These are phyloP conservation scores for Cololabis saira DNA, from an alignment of 2,113 vertebrate species.

Conservation along the genomic window DNA sequence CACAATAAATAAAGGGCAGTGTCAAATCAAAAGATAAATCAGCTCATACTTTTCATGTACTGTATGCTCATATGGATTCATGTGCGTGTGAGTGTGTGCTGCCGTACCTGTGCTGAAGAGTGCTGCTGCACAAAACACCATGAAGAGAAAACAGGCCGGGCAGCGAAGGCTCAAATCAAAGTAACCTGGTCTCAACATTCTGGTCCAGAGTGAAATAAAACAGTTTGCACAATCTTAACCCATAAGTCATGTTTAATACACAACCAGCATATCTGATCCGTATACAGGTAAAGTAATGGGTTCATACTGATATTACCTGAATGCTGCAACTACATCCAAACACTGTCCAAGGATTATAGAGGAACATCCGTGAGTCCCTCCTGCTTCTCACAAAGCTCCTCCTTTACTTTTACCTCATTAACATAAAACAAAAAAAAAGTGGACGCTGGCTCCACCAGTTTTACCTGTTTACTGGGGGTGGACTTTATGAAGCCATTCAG, in stretches of 20 bases:
- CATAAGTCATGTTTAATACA: neutral
- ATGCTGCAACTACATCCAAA: constrained; percentile 24
- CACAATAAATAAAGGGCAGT: neutral
- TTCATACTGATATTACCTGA: constrained; percentile 31
- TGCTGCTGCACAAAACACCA: constrained; percentile 23
- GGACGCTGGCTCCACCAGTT: constrained; percentile 29
- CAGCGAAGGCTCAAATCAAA: neutral
- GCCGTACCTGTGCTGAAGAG: constrained; percentile 53
- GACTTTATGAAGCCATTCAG: constrained; percentile 1
- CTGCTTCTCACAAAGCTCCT: constrained; percentile 5
- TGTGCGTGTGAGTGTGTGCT: neutral
- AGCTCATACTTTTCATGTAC: neutral
- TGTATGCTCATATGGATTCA: neutral
- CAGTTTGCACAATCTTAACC: neutral
- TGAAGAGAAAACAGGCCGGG: constrained; percentile 2
- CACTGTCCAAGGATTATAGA: neutral
- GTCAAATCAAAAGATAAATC: neutral
- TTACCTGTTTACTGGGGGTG: constrained; percentile 25
- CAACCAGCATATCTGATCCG: neutral
- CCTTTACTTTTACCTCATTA: constrained; percentile 17
- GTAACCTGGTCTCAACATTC: constrained; percentile 22
- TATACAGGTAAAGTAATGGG: neutral
- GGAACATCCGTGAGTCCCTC: neutral
- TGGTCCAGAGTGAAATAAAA: neutral
- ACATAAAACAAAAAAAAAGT: constrained; percentile 27